Evolutionary conservation across 2,888 invertebrate genomes (phyloP).

Genomic region (Drosophila pseudotalamancana): DNA sequence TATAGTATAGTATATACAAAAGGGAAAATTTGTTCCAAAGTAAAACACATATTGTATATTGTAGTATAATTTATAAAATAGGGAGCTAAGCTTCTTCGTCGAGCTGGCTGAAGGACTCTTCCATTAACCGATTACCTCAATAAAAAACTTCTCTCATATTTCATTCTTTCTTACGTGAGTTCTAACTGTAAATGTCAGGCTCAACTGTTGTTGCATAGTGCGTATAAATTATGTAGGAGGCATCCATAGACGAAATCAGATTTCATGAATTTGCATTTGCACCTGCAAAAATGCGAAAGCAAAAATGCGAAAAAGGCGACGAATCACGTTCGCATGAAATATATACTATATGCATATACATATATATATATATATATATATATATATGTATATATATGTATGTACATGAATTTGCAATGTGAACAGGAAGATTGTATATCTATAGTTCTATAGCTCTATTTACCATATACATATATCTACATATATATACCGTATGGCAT

Average conservation of each 20-base stretch:
- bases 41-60: too few relatives aligned
- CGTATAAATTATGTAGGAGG: slow-evolving; percentile 66
- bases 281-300: slow-evolving; percentile 66
- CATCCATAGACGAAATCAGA: slow-evolving; percentile 62
- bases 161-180: slow-evolving; percentile 21
- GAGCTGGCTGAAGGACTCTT: background rate
- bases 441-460: slow-evolving; percentile 1
- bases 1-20: too few relatives aligned
- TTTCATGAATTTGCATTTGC: slow-evolving; percentile 73
- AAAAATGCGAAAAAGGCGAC: too few relatives aligned
- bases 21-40: too few relatives aligned
- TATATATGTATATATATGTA: background rate
- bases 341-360: slow-evolving; percentile 2
- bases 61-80: too few relatives aligned
- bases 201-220: slow-evolving; percentile 51
- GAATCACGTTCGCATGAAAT: slow-evolving; percentile 63
- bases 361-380: background rate
- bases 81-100: too few relatives aligned
- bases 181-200: background rate
- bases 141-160: slow-evolving; percentile 13
- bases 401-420: slow-evolving; percentile 17
- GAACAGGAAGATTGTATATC: slow-evolving; percentile 20
- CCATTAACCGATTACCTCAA: slow-evolving; percentile 22
- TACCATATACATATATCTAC: background rate
- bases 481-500: background rate